phyloP scores from a whole-genome alignment of 2,797 vertebrate genomes.

The Muraenolepis orangiensis region DNA sequence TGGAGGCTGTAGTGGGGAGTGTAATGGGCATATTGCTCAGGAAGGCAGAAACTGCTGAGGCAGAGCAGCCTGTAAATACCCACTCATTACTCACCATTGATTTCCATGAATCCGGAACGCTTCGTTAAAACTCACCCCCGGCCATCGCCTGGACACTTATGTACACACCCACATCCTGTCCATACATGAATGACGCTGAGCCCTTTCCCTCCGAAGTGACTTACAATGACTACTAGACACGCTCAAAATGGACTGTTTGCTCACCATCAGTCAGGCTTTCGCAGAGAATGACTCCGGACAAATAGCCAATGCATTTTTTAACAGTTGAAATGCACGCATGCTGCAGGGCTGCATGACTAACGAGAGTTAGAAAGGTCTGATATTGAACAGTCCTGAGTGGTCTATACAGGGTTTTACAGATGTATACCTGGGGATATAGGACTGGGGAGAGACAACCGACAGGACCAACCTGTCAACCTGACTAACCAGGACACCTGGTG shows the following conservation, averaged over 20 bases:
- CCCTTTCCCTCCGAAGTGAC: neutral
- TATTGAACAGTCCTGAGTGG: too few species aligned
- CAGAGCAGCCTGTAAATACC: constrained; percentile 28
- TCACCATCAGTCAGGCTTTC: neutral
- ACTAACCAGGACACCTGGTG: too few species aligned
- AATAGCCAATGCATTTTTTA: neutral
- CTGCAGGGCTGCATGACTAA: neutral
- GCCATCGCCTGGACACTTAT: neutral
- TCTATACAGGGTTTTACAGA: too few species aligned
- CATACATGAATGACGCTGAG: neutral
- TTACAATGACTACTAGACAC: neutral
- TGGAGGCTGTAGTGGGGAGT: neutral
- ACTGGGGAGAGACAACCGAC: neutral
- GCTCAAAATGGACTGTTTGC: neutral
- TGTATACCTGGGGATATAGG: too few species aligned
- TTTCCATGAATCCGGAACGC: constrained; percentile 22
- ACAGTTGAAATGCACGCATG: too few species aligned
- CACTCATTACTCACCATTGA: constrained; percentile 42
- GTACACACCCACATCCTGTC: neutral
- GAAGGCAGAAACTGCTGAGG: constrained; percentile 29
- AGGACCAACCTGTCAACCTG: neutral
- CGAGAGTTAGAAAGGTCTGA: neutral
- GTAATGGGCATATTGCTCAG: neutral
- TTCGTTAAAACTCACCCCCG: neutral
- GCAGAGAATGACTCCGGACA: neutral